Evolutionary conservation across 2,113 vertebrate genomes (phyloP), one percentile per base, ranked within the genome.

Genomic region (Empidonax traillii): DNA sequence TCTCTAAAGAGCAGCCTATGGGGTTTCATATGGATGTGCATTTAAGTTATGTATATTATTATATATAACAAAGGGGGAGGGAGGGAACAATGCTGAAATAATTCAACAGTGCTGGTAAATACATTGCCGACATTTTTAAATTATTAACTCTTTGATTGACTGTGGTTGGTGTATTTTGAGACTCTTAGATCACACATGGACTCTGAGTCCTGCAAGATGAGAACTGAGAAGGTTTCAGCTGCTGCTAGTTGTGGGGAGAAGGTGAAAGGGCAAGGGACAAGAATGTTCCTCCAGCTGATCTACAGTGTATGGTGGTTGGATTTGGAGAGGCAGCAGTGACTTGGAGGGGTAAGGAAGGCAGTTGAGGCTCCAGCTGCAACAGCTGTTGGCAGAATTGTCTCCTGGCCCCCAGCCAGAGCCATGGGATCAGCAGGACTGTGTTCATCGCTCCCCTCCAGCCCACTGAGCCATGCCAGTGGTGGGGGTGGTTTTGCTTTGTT

Each of bases 31-130:
- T 94, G 96, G 97, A 97, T 98, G 98, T 98, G 98, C 97, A 97
- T 98, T 98, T 98, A 96, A 98, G 97, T 98, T 98, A 97, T 98
- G 97, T 98, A 98, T 98, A 97, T 97, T 98, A 97, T 97, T 96
- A 97, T 96, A 88, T 98, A 97, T 98, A 97, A 97, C n/a, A 12
- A 97, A 97, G 97, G 94, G 97, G 97, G 96, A 95, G 94, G 90
- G 90, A 93, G 96, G 97, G 95, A 98, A 96, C 72, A 89, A 97
- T 96, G 96, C 95, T 96, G 94, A 98, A 97, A 97, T 85, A 91
- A 94, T 94, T 97, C 96, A 97, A 97, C 96, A 96, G 95, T 97
- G 96, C 97, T 98, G 97, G 95, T 97, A 97, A 97, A 97, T 94
- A 97, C 46, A 56, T 95, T 87, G 93, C 95, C 14, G 9, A 96